A percentile compares a stretch with the other conserved stretches of the same genome.
phyloP scores from a whole-genome alignment of 2,113 vertebrate genomes.

The Rhinoptilus africanus region DNA sequence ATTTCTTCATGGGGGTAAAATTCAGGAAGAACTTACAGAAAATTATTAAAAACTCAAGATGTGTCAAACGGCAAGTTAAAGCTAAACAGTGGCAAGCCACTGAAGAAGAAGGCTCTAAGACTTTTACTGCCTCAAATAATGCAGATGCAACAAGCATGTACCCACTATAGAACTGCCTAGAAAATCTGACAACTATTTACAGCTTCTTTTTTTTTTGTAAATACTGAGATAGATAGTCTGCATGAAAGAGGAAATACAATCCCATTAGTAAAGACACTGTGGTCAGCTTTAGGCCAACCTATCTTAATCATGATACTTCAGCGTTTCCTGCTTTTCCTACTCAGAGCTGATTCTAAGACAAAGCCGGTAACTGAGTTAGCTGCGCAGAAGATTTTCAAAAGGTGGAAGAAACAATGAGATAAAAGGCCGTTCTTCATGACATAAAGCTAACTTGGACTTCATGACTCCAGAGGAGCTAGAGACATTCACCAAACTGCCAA shows the following conservation, averaged over 20 bases:
- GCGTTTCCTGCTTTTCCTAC: not conserved
- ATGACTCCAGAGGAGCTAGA: not conserved
- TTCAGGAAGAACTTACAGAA: conserved; percentile 69
- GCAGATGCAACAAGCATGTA: conserved; percentile 41
- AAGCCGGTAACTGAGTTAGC: not conserved
- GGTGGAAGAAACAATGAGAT: not conserved
- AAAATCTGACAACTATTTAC: not conserved
- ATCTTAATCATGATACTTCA: not conserved
- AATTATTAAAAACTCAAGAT: conserved; percentile 47
- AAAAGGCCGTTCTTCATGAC: not conserved
- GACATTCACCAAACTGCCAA: not conserved
- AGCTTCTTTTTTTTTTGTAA: not conserved
- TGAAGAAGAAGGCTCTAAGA: conserved; percentile 51
- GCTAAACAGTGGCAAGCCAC: not conserved
- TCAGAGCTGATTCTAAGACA: not conserved
- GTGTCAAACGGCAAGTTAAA: not conserved
- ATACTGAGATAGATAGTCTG: not conserved
- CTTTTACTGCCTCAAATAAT: conserved; percentile 17
- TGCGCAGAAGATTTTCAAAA: not conserved
- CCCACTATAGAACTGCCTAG: not conserved
- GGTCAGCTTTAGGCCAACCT: not conserved
- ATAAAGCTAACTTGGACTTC: not conserved
- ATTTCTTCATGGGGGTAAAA: conserved; percentile 69
- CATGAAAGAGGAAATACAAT: not conserved
- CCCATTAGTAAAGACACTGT: not conserved